Base-by-base conservation (phyloP, 2,797 vertebrate genomes). In the Apogon talboti region DNA sequence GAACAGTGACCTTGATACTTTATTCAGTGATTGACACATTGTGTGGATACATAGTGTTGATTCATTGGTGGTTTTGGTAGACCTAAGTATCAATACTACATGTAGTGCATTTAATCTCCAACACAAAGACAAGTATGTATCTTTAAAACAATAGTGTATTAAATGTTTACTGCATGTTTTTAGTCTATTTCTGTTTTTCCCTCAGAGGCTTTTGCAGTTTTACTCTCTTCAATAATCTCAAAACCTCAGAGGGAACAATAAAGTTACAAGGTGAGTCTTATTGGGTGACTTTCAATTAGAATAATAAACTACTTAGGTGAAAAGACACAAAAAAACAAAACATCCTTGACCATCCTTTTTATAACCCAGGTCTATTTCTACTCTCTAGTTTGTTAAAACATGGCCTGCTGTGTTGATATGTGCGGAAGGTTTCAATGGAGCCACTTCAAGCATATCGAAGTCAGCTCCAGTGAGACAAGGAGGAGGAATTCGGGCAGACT, bases 391-490 rank as follows among this genome's bases (percentile, higher is more conserved):
- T 67, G 67, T 61, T 49, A 51, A 77, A 80, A 76, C 50, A 72
- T 70, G 66, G 59, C 79, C 62, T 52, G 64, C 79, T 74, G 78
- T 11, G 45, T 49, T 68, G 56, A 79, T 74, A 66, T 78, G 72
- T 77, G 70, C 33, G 48, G 43, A 41, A 15, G 50, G 58, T 56
- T 82, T 76, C 43, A 70, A 24, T 24, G 47, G 61, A 67, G 71
- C 57, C 79, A 71, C 69, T 82, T 82, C 70, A 85, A 74, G 78
- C 74, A 74, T 75, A 71, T 82, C 66, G 43, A 85, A 74, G 62
- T 57, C 42, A 51, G 67, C 64, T 70, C 52, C 62, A 45, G 33
- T 30, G 75, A 80, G 71, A 84, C 40, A 8, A 33, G 30, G 6
- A 4, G 24, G 42, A 76, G 30, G 60, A 69, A 76, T 64, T 76